Evolutionary conservation across 2,888 invertebrate species (phyloP), one percentile per base, ranked within the genome.

Genomic region (Nasonia oneida): DNA sequence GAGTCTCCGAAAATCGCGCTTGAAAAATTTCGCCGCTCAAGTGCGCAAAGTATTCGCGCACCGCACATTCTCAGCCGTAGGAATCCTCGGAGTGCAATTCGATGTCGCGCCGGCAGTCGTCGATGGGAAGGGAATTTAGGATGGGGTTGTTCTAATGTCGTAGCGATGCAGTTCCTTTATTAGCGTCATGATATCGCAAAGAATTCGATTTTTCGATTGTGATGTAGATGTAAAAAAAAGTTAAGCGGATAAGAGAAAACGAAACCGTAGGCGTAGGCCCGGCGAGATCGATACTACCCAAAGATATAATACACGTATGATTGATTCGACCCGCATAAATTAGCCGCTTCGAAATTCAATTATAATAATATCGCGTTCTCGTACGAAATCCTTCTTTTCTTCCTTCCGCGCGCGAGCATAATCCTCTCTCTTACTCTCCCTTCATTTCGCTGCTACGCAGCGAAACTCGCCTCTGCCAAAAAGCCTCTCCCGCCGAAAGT

Each of bases 51-150:
- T 67, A 67, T 67, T 67, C 15, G 67, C 33, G 14, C 67, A 10
- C 12, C 33, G 29, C 67, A 8, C 57, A 67, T 67, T 67, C 67
- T 67, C 33, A 1, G 33, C 33, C 33, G 14, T 33, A 67, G 29
- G 67, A 33, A 67, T 67, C 67, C 10, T 33, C 67, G 67, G 29
- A 29, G 67, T 67, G 67, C 33, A 67, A 67, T 67, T 67, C 67
- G 67, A 67, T 67, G 29, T 29, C 67, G 67, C 33, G 29, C 29
- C 29, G 23, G 57, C 57, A n/a, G n/a, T n/a, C 8, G 57, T n/a
- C 57, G 57, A 61, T 61, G 10, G 57, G 1, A 8, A 61, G 8
- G n/a, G n/a, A 61, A 61, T 61, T 61, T 61, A 8, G 1, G n/a
- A 12, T 8, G 47, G 47, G 10, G 2, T 12, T 47, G 10, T 47